Conservation (phyloP, 1,140 invertebrate genomes). For the Camponotus pennsylvanicus region DNA sequence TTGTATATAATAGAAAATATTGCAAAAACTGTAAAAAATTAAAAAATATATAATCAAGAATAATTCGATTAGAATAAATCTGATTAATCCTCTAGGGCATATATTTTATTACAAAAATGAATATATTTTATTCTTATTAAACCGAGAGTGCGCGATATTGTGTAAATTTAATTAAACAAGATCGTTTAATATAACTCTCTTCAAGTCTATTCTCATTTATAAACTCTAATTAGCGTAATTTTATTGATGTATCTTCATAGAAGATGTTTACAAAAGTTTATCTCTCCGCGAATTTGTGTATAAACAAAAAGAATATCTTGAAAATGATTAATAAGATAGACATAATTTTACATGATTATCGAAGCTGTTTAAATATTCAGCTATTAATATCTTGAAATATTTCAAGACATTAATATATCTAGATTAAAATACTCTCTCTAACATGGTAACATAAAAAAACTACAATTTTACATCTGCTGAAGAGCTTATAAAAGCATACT, state of each 20-base stretch:
- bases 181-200: conserved; percentile 1
- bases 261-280: neutral
- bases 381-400: conserved; percentile 2
- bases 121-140: neutral
- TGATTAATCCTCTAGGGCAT: neutral
- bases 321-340: neutral
- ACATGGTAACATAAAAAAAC: neutral
- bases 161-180: conserved; percentile 21
- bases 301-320: neutral
- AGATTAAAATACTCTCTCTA: too few relatives aligned
- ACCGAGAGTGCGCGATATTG: neutral
- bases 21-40: too few relatives aligned
- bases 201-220: neutral
- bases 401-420: neutral
- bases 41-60: neutral
- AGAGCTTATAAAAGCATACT: neutral
- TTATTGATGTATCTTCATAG: neutral
- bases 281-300: neutral
- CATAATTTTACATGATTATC: neutral
- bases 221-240: neutral
- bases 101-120: conserved; percentile 3
- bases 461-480: conserved; percentile 45
- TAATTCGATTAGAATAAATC: neutral
- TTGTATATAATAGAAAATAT: too few relatives aligned
- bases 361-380: neutral